phyloP scores from a whole-genome alignment of 2,888 invertebrate species.

The Nymphalis c-album region DNA sequence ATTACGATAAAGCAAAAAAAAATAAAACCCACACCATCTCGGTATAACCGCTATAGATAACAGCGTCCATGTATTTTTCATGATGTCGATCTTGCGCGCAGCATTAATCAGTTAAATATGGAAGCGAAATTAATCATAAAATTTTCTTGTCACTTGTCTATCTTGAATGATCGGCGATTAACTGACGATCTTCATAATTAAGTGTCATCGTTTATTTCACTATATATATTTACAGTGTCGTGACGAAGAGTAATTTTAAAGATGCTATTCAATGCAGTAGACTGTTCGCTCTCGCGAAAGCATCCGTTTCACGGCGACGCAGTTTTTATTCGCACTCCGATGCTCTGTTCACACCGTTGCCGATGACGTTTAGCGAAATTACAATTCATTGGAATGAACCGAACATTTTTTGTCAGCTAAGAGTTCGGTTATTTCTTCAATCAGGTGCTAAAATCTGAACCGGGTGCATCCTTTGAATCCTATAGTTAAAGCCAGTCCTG shows the following conservation, averaged over 20 bases:
- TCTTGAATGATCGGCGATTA: slow-evolving; percentile 1
- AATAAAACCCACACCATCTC: slow-evolving; percentile 30
- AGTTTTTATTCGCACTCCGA: slow-evolving; percentile 70
- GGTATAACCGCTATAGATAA: slow-evolving; percentile 44
- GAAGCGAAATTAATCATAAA: slow-evolving; percentile 29
- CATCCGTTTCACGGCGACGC: slow-evolving; percentile 40
- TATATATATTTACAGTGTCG: background rate
- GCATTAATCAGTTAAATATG: slow-evolving; percentile 29
- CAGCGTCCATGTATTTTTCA: slow-evolving; percentile 43
- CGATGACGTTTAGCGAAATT: slow-evolving; percentile 68
- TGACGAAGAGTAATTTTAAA: slow-evolving; percentile 5
- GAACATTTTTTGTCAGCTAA: slow-evolving; percentile 51
- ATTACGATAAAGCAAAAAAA: slow-evolving; percentile 44
- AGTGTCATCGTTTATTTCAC: background rate
- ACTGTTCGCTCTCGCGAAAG: slow-evolving; percentile 19
- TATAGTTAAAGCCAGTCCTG: slow-evolving; percentile 26
- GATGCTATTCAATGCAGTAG: slow-evolving; percentile 48
- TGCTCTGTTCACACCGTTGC: slow-evolving; percentile 67
- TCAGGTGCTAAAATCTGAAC: slow-evolving; percentile 43
- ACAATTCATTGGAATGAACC: slow-evolving; percentile 53
- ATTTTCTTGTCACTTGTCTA: slow-evolving; percentile 32
- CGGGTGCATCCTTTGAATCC: slow-evolving; percentile 31
- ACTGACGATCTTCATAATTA: slow-evolving; percentile 4
- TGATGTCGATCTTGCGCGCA: slow-evolving; percentile 30
- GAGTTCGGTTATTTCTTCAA: slow-evolving; percentile 45